Percentiles rank a stretch among this genome's conserved stretches.
Conservation (phyloP, 2,888 invertebrate genomes). For the Pachymerium ferrugineum region DNA sequence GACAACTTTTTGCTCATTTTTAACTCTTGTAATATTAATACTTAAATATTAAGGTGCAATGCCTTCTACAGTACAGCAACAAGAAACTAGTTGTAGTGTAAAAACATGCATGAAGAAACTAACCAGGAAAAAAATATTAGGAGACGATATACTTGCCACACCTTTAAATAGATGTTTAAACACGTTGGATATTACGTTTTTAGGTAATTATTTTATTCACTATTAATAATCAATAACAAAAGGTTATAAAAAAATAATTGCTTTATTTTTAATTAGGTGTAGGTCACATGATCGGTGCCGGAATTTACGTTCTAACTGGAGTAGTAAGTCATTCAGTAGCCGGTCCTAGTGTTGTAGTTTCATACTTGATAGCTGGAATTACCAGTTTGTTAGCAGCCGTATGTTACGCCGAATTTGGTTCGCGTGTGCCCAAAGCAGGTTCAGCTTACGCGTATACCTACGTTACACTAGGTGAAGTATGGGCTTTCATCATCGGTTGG, state of each 20-base stretch:
- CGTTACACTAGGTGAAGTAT: constrained; percentile 44
- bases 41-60: too few species aligned
- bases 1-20: too few species aligned
- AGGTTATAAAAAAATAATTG: background rate
- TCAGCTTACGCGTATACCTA: constrained; percentile 49
- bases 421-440: constrained; percentile 45
- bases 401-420: constrained; percentile 56
- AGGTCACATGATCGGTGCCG: constrained; percentile 92
- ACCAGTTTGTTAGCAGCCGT: constrained; percentile 71
- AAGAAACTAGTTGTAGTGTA: background rate
- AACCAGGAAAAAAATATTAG: constrained; percentile 12
- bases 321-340: constrained; percentile 73
- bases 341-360: constrained; percentile 69
- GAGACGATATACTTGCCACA: constrained; percentile 57
- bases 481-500: constrained; percentile 45
- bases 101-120: background rate
- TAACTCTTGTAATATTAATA: too few species aligned
- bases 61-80: too few species aligned
- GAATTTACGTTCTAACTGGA: constrained; percentile 85
- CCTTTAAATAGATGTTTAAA: constrained; percentile 80
- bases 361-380: constrained; percentile 66
- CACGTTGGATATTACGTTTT: constrained; percentile 80
- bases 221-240: too few species aligned
- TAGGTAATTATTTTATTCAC: constrained; percentile 59
- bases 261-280: constrained; percentile 58